A percentile compares a stretch with the other conserved stretches of the same genome.
Evolutionary conservation across 2,113 vertebrate species (phyloP).

Genomic region (Saguinus midas): DNA sequence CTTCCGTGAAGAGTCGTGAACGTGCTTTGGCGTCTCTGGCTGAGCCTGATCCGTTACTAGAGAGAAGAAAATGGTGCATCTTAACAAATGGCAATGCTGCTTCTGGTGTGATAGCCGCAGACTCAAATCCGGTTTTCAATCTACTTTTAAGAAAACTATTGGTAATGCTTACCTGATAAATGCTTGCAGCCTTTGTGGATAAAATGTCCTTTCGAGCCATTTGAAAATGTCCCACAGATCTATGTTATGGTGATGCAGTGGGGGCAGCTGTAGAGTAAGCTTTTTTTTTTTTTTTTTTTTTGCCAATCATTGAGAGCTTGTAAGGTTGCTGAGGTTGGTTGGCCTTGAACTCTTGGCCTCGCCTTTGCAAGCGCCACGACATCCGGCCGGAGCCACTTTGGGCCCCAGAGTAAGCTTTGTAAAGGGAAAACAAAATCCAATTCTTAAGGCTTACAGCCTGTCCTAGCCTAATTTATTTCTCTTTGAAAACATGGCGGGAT

Average conservation of each 20-base stretch:
- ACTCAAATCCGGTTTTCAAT: not conserved
- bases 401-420: constrained; percentile 3
- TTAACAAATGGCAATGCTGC: not conserved
- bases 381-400: too few relatives aligned
- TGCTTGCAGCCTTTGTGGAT: not conserved
- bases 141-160: constrained; percentile 25
- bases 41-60: not conserved
- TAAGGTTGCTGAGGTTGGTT: too few relatives aligned
- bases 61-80: not conserved
- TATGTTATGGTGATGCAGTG: not conserved
- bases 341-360: too few relatives aligned
- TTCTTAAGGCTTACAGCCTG: not conserved
- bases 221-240: constrained; percentile 22
- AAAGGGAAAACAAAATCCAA: not conserved
- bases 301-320: too few relatives aligned
- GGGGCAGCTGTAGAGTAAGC: not conserved
- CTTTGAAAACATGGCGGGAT: not conserved
- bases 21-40: not conserved
- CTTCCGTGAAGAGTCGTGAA: fast-evolving
- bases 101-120: not conserved
- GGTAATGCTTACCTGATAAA: constrained; percentile 30
- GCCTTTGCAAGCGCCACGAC: too few relatives aligned
- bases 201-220: not conserved
- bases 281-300: too few relatives aligned
- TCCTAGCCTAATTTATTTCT: constrained; percentile 13